Base-by-base conservation (phyloP, 1,140 invertebrate genomes). In the Mya arenaria region DNA sequence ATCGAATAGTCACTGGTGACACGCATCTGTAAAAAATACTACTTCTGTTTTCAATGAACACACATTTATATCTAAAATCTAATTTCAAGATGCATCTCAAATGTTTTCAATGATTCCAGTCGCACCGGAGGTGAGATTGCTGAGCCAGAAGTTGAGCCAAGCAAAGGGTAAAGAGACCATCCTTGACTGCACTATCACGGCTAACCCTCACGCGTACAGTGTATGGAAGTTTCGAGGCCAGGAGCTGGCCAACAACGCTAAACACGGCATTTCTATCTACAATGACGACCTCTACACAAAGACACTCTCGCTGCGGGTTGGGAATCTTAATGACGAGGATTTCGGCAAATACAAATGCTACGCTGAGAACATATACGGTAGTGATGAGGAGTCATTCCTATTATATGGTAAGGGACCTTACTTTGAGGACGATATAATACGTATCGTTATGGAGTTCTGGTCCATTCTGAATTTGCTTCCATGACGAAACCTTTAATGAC, bases 301-400 rank as follows among this genome's bases (percentile, higher is more conserved):
- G 58, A 95, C 95, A 84, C 97, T 98, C 96, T 95, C 95, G 94
- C 94, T 98, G 73, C 94, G 95, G 44, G 97, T 98, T 88, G 94
- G 95, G 86, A 94, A 95, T 88, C 97, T 98, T 92, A 94, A 95
- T 4, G 93, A 95, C 74, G 94, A 94, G 28, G 97, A 98, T 92
- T 95, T 96, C 85, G 97, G 97, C 25, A 96, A 96, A 68, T 98
- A 98, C 94, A 96, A 96, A 91, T 98, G 97, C 90, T 95, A 97
- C 63, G 97, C 97, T 79, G 97, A 96, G 75, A 98, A 98, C 92
- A 97, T 96, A n/a, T 93, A 97, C 48, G 97, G 97, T 69, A 96
- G 95, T 90, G 96, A 96, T 30, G 96, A 97, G 91, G 96, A 96
- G 62, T 96, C 95, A 15, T 94, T 98, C 75, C 94, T 96, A 87